Evolutionary conservation across 1,140 invertebrate species (phyloP).

Genomic region (Lepidotrigona ventralis): DNA sequence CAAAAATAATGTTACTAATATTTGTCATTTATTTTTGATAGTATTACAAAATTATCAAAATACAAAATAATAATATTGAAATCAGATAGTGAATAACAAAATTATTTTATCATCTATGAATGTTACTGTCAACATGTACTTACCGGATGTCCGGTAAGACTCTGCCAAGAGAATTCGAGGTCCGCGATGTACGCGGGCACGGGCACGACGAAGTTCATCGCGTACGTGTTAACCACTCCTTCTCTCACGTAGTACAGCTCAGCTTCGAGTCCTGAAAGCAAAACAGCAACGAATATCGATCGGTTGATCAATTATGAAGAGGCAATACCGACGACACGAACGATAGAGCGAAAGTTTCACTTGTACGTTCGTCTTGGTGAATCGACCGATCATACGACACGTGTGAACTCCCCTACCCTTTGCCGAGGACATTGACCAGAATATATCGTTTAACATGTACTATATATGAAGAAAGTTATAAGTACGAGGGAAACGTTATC

Average conservation of each 20-base stretch:
- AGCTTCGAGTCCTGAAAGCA: constrained; percentile 87
- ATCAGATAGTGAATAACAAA: too few species aligned
- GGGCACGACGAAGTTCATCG: constrained; percentile 91
- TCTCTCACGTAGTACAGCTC: constrained; percentile 93
- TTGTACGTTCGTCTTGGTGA: constrained; percentile 21
- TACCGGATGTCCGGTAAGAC: constrained; percentile 87
- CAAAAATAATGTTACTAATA: too few species aligned
- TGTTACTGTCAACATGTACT: constrained; percentile 71
- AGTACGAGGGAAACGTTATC: neutral
- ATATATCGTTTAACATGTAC: neutral
- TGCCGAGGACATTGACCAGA: constrained; percentile 50
- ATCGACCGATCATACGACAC: constrained; percentile 50
- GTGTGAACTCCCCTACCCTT: constrained; percentile 18
- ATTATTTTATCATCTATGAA: neutral
- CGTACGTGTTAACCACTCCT: constrained; percentile 94
- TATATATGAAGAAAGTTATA: neutral
- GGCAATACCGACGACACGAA: constrained; percentile 20
- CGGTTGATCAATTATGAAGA: constrained; percentile 62
- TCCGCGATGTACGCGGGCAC: constrained; percentile 90
- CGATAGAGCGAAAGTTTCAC: constrained; percentile 40
- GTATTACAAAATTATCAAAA: too few species aligned
- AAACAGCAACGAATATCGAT: constrained; percentile 54
- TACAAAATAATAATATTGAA: too few species aligned
- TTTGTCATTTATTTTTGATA: too few species aligned
- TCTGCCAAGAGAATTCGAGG: constrained; percentile 93